Evolutionary conservation across 1,140 invertebrate species (phyloP), one percentile per base, ranked within the genome.

Genomic region (Octopus sinensis): DNA sequence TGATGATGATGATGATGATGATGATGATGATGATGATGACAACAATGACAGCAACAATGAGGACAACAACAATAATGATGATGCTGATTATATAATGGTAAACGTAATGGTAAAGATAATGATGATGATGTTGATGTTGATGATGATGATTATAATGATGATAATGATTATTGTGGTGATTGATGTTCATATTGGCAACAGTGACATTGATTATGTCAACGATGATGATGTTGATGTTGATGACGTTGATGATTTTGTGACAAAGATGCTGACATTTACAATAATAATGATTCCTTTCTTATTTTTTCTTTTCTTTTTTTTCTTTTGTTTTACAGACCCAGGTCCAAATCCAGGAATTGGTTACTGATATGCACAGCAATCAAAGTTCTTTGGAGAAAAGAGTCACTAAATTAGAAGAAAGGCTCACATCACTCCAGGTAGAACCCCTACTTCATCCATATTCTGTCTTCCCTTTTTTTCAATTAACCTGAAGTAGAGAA

Each of bases 301-400:
- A 73, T 62, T 9, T 4, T 62, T 62, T 1, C 1, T 62, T 17
- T 62, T 62, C 56, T 62, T 62, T 76, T 76, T 76, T 23, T 4
- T 76, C 4, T 23, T 23, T 76, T 12, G 52, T 62, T n/a, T 94
- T 93, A 79, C 93, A 99, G 97, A 98, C 96, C 79, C 97, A 98
- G 93, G 97, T 96, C 88, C 96, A 96, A 17, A 96, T 98, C 78
- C 98, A 98, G 90, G 97, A 98, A 92, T 95, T 98, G 86, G 96
- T 98, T 76, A 96, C 96, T 30, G 97, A 98, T 87, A 97, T 98
- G 95, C 97, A 95, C 89, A 94, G 94, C 73, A 94, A 96, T 80
- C 96, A 98, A 90, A 95, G 97, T 88, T 93, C 94, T 13, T 92
- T 98, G 84, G 97, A 99, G 90, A 86, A 87, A 80, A 76, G 89